phyloP scores from a whole-genome alignment of 2,113 vertebrate species.

The Boleophthalmus pectinirostris region DNA sequence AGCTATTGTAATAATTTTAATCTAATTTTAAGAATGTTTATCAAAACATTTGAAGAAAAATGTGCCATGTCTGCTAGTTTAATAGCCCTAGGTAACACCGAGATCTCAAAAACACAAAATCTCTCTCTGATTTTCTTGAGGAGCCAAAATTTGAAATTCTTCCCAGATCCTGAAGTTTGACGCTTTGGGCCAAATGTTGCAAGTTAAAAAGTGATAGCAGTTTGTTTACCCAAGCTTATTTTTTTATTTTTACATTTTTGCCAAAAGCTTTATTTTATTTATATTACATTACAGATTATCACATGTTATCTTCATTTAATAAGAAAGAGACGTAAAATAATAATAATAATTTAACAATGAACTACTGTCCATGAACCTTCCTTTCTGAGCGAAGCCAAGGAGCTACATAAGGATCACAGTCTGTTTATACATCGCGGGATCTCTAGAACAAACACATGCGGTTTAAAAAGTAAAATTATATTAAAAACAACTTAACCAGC shows the following conservation, averaged over 20 bases:
- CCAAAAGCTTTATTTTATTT: not conserved
- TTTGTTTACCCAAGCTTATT: no score
- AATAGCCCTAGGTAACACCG: no score
- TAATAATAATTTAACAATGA: no score
- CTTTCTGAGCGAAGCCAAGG: not conserved
- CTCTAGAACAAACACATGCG: slow-evolving; percentile 1
- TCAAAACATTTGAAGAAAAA: no score
- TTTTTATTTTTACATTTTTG: no score
- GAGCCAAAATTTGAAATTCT: not conserved
- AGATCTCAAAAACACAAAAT: no score
- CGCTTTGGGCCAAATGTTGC: not conserved
- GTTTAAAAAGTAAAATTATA: not conserved
- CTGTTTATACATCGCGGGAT: slow-evolving; percentile 18
- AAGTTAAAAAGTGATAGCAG: not conserved
- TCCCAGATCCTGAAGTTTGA: not conserved
- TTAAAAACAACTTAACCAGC: slow-evolving; percentile 29
- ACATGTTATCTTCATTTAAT: not conserved
- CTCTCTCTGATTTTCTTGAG: no score
- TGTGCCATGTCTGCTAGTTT: no score
- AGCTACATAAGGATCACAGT: slow-evolving; percentile 3
- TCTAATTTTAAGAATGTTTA: no score
- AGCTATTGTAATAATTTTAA: no score
- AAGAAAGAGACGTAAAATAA: not conserved
- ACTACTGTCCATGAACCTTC: no score
- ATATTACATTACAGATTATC: not conserved